These are phyloP conservation scores for Tragulus kanchil DNA, from an alignment of 2,113 vertebrate genomes.

Conservation along the genomic window DNA sequence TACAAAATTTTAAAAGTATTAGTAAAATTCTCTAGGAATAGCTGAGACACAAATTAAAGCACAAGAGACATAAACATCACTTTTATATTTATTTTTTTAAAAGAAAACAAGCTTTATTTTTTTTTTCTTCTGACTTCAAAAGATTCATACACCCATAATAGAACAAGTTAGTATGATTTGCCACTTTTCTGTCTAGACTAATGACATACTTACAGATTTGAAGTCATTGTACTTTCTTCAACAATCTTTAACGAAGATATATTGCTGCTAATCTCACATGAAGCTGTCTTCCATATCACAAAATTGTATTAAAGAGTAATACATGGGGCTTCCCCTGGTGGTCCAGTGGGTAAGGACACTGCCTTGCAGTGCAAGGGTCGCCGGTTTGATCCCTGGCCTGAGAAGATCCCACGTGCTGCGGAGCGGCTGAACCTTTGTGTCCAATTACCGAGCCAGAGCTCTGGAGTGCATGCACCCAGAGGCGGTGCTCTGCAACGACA, in stretches of 20 bases:
- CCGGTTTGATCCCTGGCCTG: too few relatives aligned
- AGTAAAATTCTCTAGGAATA: constrained; percentile 74
- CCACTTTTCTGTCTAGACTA: constrained; percentile 20
- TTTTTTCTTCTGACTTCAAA: constrained; percentile 68
- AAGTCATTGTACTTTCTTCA: background rate
- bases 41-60: constrained; percentile 78
- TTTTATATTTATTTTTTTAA: constrained; percentile 64
- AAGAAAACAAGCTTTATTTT: constrained; percentile 67
- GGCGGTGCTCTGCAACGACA: too few relatives aligned
- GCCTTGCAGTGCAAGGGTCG: too few relatives aligned
- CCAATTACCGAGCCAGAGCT: too few relatives aligned
- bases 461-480: too few relatives aligned
- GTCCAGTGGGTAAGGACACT: too few relatives aligned
- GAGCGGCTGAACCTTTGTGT: too few relatives aligned
- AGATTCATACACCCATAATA: constrained; percentile 34
- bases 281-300: background rate
- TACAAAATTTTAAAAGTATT: constrained; percentile 62
- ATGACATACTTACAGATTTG: background rate
- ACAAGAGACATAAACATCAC: constrained; percentile 74
- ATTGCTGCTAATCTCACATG: background rate
- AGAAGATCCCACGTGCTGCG: too few relatives aligned
- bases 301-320: constrained; percentile 43
- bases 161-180: constrained; percentile 64
- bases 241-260: constrained; percentile 47
- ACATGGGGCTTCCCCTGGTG: too few relatives aligned